phyloP scores from a whole-genome alignment of 2,113 vertebrate genomes.

The Hippocampus guttulatus region DNA sequence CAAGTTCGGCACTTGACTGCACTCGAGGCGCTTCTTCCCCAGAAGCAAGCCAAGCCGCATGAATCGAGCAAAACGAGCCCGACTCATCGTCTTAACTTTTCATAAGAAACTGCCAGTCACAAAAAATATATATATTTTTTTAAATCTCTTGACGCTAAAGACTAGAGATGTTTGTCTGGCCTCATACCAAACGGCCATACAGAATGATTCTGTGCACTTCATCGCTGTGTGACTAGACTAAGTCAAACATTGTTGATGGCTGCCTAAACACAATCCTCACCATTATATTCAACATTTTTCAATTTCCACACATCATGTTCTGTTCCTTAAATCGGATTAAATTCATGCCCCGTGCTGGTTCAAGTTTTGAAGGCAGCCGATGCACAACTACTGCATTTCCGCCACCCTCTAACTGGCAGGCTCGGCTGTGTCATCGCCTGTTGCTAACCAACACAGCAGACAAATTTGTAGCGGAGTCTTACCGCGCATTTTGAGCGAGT shows the following conservation, averaged over 20 bases:
- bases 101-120: neutral
- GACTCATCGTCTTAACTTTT: neutral
- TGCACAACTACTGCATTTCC: neutral
- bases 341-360: neutral
- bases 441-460: neutral
- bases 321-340: neutral
- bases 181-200: neutral
- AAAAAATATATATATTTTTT: too few relatives aligned
- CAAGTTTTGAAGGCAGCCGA: neutral
- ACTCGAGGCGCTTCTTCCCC: neutral
- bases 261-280: neutral
- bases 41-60: neutral
- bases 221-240: neutral
- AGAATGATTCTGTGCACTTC: neutral
- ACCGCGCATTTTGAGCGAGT: too few relatives aligned
- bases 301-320: neutral
- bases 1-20: slow-evolving; percentile 3
- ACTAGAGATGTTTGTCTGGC: neutral
- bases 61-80: neutral
- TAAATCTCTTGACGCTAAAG: neutral
- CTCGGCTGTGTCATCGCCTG: too few relatives aligned
- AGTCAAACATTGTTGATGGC: slow-evolving; percentile 1
- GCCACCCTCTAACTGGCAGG: too few relatives aligned
- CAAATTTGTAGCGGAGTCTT: too few relatives aligned
- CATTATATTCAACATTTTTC: neutral